These are phyloP conservation scores for Athripsodes cinereus DNA, from an alignment of 2,888 invertebrate genomes.

Conservation along the genomic window DNA sequence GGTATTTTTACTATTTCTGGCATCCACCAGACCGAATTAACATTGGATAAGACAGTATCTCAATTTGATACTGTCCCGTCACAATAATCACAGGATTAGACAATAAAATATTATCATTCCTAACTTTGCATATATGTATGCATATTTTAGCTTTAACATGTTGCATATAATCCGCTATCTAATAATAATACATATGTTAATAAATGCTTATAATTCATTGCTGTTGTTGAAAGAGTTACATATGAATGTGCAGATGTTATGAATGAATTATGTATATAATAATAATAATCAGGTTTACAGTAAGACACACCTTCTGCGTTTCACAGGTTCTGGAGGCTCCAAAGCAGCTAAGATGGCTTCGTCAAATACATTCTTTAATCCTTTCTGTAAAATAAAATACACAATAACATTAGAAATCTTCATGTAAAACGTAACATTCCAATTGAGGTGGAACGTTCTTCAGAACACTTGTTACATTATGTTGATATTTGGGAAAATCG, in stretches of 20 bases:
- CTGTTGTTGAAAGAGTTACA: too few relatives aligned
- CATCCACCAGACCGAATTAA: too few relatives aligned
- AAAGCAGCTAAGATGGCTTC: conserved; percentile 97
- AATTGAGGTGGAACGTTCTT: background rate
- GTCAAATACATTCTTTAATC: conserved; percentile 98
- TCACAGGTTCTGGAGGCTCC: conserved; percentile 95
- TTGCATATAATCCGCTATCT: background rate
- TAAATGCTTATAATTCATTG: background rate
- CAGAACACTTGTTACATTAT: too few relatives aligned
- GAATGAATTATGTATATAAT: background rate
- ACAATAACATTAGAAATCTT: background rate
- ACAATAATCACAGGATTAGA: too few relatives aligned
- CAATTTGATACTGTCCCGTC: too few relatives aligned
- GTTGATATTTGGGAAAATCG: too few relatives aligned
- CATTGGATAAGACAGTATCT: too few relatives aligned
- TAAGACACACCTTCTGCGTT: conserved; percentile 71
- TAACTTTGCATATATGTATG: too few relatives aligned
- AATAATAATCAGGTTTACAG: conserved; percentile 8
- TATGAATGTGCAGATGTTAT: background rate
- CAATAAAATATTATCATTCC: too few relatives aligned
- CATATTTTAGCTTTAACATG: too few relatives aligned
- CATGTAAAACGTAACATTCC: background rate
- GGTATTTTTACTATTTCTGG: too few relatives aligned
- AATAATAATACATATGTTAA: background rate
- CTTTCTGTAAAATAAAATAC: conserved; percentile 58